phyloP scores from a whole-genome alignment of 1,140 invertebrate species.

The Prorops nasuta region DNA sequence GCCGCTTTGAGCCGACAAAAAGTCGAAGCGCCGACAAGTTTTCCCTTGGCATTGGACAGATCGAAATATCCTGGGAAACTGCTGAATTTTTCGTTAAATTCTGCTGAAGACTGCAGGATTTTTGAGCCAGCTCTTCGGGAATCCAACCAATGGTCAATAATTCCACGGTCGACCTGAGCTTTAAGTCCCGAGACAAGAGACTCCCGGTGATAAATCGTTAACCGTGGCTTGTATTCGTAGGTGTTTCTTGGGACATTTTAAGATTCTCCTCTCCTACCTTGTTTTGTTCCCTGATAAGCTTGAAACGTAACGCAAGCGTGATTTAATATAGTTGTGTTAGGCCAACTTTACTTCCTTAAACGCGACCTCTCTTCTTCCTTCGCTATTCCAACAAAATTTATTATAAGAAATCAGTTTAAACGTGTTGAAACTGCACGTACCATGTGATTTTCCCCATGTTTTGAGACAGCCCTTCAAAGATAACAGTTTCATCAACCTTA shows the following conservation, averaged over 20 bases:
- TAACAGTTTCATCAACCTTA: too few relatives aligned
- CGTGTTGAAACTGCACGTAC: too few relatives aligned
- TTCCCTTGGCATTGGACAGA: not conserved
- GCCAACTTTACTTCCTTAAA: too few relatives aligned
- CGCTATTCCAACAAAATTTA: too few relatives aligned
- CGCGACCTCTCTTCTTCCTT: too few relatives aligned
- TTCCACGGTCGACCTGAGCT: too few relatives aligned
- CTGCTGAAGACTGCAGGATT: not conserved
- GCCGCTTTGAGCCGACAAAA: not conserved
- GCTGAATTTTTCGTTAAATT: slow-evolving; percentile 17
- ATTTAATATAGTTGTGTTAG: too few relatives aligned
- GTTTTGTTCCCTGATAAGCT: slow-evolving; percentile 15
- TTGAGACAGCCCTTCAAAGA: too few relatives aligned
- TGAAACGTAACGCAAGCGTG: not conserved
- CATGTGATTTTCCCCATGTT: too few relatives aligned
- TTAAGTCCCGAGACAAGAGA: not conserved
- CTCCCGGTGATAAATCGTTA: slow-evolving; percentile 28
- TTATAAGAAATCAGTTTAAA: too few relatives aligned
- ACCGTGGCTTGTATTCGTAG: slow-evolving; percentile 22
- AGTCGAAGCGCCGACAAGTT: too few relatives aligned
- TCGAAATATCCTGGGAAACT: slow-evolving; percentile 2
- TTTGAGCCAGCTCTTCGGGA: not conserved
- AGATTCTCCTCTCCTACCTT: slow-evolving; percentile 8
- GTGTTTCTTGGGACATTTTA: slow-evolving; percentile 7
- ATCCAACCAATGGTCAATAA: slow-evolving; percentile 14